These are phyloP conservation scores for Drosophila sproati DNA, from an alignment of 1,140 invertebrate species.

Conservation along the genomic window DNA sequence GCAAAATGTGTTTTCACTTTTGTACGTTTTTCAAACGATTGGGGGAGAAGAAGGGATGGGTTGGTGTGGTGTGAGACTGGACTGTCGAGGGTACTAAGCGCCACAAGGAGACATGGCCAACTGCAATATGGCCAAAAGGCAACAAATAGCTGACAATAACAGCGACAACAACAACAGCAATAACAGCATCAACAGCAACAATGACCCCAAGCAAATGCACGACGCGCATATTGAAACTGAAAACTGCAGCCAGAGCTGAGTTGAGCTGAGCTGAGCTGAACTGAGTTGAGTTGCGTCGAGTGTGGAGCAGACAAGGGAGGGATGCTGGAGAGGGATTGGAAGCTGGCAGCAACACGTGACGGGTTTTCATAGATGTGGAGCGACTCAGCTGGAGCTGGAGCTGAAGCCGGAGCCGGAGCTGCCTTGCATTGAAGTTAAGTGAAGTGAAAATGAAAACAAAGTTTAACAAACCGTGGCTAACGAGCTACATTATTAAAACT, in stretches of 20 bases:
- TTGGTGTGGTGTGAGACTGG: background rate
- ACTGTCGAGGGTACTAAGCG: slow-evolving; percentile 41
- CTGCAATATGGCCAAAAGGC: slow-evolving; percentile 74
- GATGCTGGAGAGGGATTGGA: background rate
- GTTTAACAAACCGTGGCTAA: slow-evolving; percentile 83
- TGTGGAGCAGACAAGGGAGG: background rate
- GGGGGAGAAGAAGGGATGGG: slow-evolving; percentile 1
- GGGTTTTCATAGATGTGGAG: slow-evolving; percentile 49
- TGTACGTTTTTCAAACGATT: slow-evolving; percentile 71
- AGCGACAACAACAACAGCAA: slow-evolving; percentile 45
- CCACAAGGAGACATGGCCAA: slow-evolving; percentile 59
- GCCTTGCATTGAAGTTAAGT: slow-evolving; percentile 69
- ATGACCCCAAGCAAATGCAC: slow-evolving; percentile 69
- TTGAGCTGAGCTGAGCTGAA: background rate
- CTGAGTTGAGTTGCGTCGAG: background rate
- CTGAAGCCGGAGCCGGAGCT: slow-evolving; percentile 9
- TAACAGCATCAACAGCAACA: slow-evolving; percentile 18
- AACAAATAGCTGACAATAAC: slow-evolving; percentile 78
- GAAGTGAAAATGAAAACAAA: slow-evolving; percentile 83
- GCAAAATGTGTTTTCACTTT: slow-evolving; percentile 78
- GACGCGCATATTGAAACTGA: slow-evolving; percentile 79
- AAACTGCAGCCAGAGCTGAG: slow-evolving; percentile 62
- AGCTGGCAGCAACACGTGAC: slow-evolving; percentile 44
- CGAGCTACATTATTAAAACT: slow-evolving; percentile 83
- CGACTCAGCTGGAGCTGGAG: slow-evolving; percentile 27